Percentiles rank a stretch among this genome's conserved stretches.
Evolutionary conservation across 1,140 invertebrate genomes (phyloP).

Genomic region (Panonychus citri): DNA sequence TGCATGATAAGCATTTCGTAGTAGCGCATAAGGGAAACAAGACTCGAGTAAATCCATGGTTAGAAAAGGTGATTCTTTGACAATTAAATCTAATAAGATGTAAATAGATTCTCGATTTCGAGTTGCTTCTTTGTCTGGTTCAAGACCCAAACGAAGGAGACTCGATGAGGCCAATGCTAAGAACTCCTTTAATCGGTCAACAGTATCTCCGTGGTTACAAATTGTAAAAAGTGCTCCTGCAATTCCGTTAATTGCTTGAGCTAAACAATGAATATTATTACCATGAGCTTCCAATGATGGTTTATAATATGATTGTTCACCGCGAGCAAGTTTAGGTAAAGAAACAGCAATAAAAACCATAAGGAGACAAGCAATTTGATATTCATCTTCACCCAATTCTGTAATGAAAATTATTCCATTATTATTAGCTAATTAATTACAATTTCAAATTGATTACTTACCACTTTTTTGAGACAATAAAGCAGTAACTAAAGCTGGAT

Average conservation of each 20-base stretch:
- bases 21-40: slow-evolving; percentile 88
- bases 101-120: slow-evolving; percentile 88
- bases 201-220: slow-evolving; percentile 78
- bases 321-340: slow-evolving; percentile 78
- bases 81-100: slow-evolving; percentile 73
- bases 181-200: slow-evolving; percentile 95
- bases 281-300: slow-evolving; percentile 79
- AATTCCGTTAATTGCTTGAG: slow-evolving; percentile 83
- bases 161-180: slow-evolving; percentile 86
- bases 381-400: slow-evolving; percentile 67
- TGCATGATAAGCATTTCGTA: slow-evolving; percentile 85
- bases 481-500: slow-evolving; percentile 71
- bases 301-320: slow-evolving; percentile 61
- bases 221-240: slow-evolving; percentile 90
- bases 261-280: slow-evolving; percentile 95
- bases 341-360: slow-evolving; percentile 98
- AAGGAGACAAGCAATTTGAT: slow-evolving; percentile 72
- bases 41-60: slow-evolving; percentile 94
- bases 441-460: slow-evolving; percentile 15
- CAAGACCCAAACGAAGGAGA: slow-evolving; percentile 71
- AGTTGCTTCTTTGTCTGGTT: slow-evolving; percentile 78
- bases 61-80: slow-evolving; percentile 86
- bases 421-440: not conserved
- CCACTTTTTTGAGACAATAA: slow-evolving; percentile 58
- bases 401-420: slow-evolving; percentile 5